Evolutionary conservation across 2,113 vertebrate species (phyloP).

Genomic region (Tamias sibiricus): DNA sequence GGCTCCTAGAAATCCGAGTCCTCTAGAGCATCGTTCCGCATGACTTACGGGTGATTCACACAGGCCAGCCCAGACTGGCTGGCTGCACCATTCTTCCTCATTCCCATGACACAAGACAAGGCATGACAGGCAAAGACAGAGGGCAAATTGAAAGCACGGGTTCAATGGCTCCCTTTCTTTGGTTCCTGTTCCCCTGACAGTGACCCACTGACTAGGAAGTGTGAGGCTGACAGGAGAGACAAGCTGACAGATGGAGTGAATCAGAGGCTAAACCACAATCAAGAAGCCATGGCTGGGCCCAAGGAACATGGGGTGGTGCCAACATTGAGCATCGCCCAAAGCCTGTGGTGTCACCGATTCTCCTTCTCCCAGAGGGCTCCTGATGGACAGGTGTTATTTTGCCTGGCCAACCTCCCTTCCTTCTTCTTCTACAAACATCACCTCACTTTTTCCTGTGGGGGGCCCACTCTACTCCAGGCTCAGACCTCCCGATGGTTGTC

Average conservation of each 20-base stretch:
- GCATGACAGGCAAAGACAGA: constrained; percentile 73
- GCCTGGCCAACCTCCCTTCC: neutral
- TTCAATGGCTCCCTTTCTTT: constrained; percentile 66
- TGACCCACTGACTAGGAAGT: constrained; percentile 39
- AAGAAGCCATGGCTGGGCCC: neutral
- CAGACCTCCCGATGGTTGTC: neutral
- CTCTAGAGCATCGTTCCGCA: neutral
- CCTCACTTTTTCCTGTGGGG: neutral
- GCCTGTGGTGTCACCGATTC: neutral
- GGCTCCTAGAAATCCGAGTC: constrained; percentile 51
- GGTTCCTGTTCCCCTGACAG: constrained; percentile 4
- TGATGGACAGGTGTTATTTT: neutral
- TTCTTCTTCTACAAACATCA: neutral
- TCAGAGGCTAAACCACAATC: constrained; percentile 59
- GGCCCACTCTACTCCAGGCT: too few species aligned
- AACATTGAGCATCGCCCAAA: neutral
- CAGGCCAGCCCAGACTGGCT: constrained; percentile 34
- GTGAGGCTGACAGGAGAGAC: constrained; percentile 18
- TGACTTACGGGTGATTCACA: constrained; percentile 38
- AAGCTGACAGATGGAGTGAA: constrained; percentile 3
- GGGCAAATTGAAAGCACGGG: neutral
- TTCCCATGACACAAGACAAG: constrained; percentile 62
- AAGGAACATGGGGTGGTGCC: neutral
- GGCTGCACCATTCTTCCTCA: constrained; percentile 58
- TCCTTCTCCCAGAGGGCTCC: neutral